phyloP scores from a whole-genome alignment of 1,140 invertebrate species.

The Neoseiulus cucumeris region DNA sequence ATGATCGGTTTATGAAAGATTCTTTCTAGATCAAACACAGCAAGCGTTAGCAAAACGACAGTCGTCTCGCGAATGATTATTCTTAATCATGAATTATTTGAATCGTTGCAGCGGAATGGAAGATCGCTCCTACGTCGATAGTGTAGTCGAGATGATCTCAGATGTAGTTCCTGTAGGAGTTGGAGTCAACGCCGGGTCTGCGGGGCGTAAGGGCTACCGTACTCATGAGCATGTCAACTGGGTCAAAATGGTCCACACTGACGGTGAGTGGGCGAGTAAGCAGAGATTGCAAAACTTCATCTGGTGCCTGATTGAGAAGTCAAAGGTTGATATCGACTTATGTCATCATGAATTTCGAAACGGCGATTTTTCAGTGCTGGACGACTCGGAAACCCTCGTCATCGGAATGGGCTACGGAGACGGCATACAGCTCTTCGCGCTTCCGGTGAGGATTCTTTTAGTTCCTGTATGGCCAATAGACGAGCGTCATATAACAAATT shows the following conservation, averaged over 20 bases:
- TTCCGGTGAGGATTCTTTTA: background rate
- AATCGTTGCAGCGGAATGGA: no score
- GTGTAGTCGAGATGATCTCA: conserved; percentile 4
- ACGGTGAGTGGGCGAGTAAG: background rate
- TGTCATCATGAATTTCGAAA: background rate
- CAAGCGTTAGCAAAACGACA: no score
- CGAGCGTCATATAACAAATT: no score
- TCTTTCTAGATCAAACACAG: no score
- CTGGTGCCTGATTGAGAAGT: background rate
- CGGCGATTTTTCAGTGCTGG: background rate
- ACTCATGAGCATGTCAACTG: conserved; percentile 4
- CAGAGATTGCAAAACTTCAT: background rate
- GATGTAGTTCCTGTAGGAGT: background rate
- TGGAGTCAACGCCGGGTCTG: background rate
- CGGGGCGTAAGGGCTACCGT: background rate
- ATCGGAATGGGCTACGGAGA: conserved; percentile 2
- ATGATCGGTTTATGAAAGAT: no score
- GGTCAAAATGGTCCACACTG: conserved; percentile 1
- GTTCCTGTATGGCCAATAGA: no score
- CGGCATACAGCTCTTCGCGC: background rate
- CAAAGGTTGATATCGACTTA: background rate
- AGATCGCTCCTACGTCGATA: background rate
- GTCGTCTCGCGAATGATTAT: no score
- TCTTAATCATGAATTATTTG: no score
- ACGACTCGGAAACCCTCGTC: background rate